Percentiles rank a stretch among this genome's conserved stretches.
These are phyloP conservation scores for Acanthococcus lagerstroemiae DNA, from an alignment of 2,888 invertebrate species.

Conservation along the genomic window DNA sequence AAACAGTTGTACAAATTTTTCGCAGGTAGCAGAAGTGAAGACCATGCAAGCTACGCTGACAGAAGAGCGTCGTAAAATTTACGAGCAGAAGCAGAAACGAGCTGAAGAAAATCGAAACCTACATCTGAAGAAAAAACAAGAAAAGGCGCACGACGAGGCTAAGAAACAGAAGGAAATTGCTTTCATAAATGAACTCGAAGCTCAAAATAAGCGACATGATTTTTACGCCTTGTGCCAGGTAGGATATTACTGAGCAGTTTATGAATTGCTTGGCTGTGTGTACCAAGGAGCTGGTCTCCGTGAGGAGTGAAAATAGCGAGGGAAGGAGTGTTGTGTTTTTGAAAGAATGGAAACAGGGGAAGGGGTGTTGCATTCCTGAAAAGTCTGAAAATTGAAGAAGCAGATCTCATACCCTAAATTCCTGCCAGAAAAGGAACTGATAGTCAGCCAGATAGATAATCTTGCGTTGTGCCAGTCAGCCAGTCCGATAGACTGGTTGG, in stretches of 20 bases:
- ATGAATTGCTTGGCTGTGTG: no score
- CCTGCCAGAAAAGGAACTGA: no score
- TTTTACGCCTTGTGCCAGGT: constrained; percentile 73
- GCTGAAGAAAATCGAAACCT: constrained; percentile 85
- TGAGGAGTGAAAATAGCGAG: no score
- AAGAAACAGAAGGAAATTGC: constrained; percentile 94
- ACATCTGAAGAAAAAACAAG: constrained; percentile 70
- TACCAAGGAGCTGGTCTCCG: no score
- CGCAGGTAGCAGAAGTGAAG: constrained; percentile 52
- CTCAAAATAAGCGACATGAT: constrained; percentile 86
- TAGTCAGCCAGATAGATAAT: no score
- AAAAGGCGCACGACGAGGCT: constrained; percentile 95
- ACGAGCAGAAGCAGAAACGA: constrained; percentile 66
- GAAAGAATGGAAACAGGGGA: not conserved
- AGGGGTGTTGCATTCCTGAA: not conserved
- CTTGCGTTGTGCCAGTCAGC: no score
- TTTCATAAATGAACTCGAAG: constrained; percentile 91
- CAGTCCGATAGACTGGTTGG: no score
- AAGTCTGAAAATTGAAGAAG: not conserved
- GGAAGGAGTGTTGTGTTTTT: no score
- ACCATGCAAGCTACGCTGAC: constrained; percentile 75
- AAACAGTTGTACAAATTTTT: no score
- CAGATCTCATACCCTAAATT: no score
- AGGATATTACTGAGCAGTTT: no score
- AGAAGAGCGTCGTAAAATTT: constrained; percentile 56